These are phyloP conservation scores for Nasalis larvatus DNA, from an alignment of 2,113 vertebrate genomes.

Conservation along the genomic window DNA sequence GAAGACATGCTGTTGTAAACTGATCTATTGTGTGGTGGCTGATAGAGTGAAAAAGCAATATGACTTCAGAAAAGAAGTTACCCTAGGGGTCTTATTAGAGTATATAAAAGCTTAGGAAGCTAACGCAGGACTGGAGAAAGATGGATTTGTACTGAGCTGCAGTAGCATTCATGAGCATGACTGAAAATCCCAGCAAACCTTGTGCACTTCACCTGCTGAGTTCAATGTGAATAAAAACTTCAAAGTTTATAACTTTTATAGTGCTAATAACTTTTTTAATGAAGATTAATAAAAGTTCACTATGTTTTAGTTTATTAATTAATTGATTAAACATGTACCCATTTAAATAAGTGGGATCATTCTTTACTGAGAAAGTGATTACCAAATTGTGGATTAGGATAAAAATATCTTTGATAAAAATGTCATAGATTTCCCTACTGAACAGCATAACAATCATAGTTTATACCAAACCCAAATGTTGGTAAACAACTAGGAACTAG, in stretches of 20 bases:
- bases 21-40: background rate
- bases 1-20: conserved; percentile 53
- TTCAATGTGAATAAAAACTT: background rate
- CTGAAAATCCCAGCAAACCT: background rate
- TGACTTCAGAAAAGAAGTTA: conserved; percentile 26
- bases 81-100: conserved; percentile 51
- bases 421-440: background rate
- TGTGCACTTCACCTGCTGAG: background rate
- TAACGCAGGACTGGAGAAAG: background rate
- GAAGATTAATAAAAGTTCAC: background rate
- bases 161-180: conserved; percentile 5
- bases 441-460: background rate
- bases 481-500: background rate
- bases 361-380: background rate
- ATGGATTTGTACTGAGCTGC: conserved; percentile 11
- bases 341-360: background rate
- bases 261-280: background rate
- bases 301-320: background rate
- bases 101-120: conserved; percentile 42
- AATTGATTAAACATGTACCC: background rate
- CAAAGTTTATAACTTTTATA: background rate
- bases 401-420: background rate
- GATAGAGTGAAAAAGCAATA: conserved; percentile 51
- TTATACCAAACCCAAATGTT: background rate
- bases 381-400: background rate